A percentile compares a stretch with the other conserved stretches of the same genome.
Conservation (phyloP, 2,888 invertebrate species). For the Drosophila setosimentum region DNA sequence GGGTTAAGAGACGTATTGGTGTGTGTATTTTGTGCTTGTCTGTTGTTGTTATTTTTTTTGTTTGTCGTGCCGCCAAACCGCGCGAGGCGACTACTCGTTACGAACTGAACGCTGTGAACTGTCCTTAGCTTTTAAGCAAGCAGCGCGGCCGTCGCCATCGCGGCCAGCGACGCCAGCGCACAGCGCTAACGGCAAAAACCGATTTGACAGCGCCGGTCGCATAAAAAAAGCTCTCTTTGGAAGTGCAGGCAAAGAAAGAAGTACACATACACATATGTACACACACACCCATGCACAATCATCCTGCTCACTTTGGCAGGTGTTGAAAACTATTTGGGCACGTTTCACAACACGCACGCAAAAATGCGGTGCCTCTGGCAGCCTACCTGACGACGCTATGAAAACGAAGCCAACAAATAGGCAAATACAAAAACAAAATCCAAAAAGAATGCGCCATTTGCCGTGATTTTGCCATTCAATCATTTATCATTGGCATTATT, state of each 20-base stretch:
- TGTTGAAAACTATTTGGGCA: conserved; percentile 37
- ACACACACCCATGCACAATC: not conserved
- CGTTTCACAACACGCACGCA: conserved; percentile 21
- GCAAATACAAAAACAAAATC: not conserved
- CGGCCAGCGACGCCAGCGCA: conserved; percentile 59
- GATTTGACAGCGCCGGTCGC: conserved; percentile 45
- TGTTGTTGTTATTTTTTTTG: conserved; percentile 1
- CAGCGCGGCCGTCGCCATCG: conserved; percentile 35
- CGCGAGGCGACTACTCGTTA: conserved; percentile 70
- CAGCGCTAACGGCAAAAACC: conserved; percentile 41
- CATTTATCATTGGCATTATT: conserved; percentile 54
- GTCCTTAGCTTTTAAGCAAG: conserved; percentile 85
- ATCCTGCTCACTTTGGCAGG: conserved; percentile 32
- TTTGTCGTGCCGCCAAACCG: conserved; percentile 62
- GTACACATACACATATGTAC: conserved; percentile 1
- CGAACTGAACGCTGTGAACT: conserved; percentile 79
- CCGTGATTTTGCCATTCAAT: conserved; percentile 30
- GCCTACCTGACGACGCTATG: conserved; percentile 31
- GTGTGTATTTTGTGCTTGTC: conserved; percentile 3
- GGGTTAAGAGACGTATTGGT: not conserved
- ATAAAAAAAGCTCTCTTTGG: conserved; percentile 50
- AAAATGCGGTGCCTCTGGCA: conserved; percentile 17
- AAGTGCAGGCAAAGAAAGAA: conserved; percentile 39
- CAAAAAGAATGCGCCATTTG: conserved; percentile 26
- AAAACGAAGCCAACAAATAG: conserved; percentile 1